phyloP scores from a whole-genome alignment of 2,888 invertebrate genomes.

The Himalopsyche tibetana region DNA sequence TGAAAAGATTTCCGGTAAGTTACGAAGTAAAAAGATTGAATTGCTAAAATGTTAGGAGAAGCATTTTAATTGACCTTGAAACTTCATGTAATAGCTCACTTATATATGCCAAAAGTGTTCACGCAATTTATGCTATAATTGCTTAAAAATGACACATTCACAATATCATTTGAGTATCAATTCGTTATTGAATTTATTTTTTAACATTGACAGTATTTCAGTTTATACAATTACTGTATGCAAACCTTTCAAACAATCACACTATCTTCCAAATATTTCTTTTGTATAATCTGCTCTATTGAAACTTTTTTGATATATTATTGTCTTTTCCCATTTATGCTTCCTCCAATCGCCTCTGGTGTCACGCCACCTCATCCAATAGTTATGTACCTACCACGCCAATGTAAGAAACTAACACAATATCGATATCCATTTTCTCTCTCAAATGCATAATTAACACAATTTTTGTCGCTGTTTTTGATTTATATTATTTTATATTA shows the following conservation, averaged over 20 bases:
- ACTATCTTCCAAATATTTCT: constrained; percentile 41
- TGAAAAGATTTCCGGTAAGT: too few relatives aligned
- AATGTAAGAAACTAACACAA: constrained; percentile 76
- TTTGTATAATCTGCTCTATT: constrained; percentile 14
- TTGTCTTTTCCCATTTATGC: constrained; percentile 70
- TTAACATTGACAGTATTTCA: too few relatives aligned
- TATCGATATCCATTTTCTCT: constrained; percentile 56
- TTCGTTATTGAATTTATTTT: too few relatives aligned
- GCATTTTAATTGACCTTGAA: too few relatives aligned
- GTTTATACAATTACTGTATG: too few relatives aligned
- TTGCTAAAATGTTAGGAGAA: too few relatives aligned
- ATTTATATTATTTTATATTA: neutral
- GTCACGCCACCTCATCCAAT: constrained; percentile 68
- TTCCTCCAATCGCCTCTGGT: constrained; percentile 72
- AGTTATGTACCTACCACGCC: constrained; percentile 80
- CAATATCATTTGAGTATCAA: too few relatives aligned
- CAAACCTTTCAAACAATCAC: constrained; percentile 1
- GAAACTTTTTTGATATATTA: constrained; percentile 41
- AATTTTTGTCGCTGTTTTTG: neutral
- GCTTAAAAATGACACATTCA: too few relatives aligned
- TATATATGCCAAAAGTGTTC: too few relatives aligned
- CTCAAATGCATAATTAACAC: constrained; percentile 48
- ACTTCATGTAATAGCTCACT: too few relatives aligned
- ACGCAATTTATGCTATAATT: too few relatives aligned
- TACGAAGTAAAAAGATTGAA: too few relatives aligned